Evolutionary conservation across 2,113 vertebrate species (phyloP).

Genomic region (Passer domesticus): DNA sequence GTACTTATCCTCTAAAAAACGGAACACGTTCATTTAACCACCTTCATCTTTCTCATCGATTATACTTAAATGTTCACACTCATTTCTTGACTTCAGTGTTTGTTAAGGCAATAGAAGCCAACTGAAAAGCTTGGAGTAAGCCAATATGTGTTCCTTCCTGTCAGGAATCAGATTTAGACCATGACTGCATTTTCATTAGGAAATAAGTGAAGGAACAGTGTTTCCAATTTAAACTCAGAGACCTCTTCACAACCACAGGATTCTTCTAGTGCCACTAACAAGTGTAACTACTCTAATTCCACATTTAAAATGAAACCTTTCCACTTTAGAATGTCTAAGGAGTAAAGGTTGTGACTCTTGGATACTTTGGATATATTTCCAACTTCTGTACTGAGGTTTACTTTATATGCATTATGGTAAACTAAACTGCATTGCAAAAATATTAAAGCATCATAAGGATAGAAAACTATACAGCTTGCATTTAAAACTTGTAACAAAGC

Average conservation of each 20-base stretch:
- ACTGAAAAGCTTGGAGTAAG: neutral
- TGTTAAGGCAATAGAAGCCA: neutral
- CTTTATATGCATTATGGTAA: neutral
- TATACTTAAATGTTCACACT: neutral
- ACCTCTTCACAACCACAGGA: neutral
- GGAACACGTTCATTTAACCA: neutral
- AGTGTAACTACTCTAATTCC: neutral
- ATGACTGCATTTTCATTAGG: neutral
- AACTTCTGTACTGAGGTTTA: neutral
- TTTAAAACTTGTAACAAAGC: neutral
- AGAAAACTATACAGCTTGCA: neutral
- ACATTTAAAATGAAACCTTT: neutral
- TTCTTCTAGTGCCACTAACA: neutral
- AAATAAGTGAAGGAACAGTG: neutral
- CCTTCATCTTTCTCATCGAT: neutral
- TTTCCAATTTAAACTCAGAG: neutral
- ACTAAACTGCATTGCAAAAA: neutral
- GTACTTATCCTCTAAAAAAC: neutral
- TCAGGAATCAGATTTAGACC: neutral
- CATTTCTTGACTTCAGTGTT: neutral
- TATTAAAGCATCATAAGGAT: neutral
- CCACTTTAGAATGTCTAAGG: neutral
- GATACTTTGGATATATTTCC: neutral
- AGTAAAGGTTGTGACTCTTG: neutral
- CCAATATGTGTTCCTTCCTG: neutral